A percentile compares a stretch with the other conserved stretches of the same genome.
Conservation (phyloP, 2,888 invertebrate species). For the Thymelicus acteon region DNA sequence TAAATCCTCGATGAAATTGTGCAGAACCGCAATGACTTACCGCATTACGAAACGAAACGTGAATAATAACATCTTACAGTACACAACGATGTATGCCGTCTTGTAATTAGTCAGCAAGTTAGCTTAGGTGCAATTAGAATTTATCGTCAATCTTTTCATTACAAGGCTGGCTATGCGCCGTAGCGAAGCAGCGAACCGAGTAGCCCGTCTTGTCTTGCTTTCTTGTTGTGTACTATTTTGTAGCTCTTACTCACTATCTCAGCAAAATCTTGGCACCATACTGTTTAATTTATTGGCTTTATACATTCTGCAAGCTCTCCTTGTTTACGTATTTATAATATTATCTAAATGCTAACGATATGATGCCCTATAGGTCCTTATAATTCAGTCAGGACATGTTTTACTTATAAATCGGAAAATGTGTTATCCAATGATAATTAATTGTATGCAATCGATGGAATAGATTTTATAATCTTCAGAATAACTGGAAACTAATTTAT, state of each 20-base stretch:
- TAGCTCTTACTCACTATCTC: slow-evolving; percentile 57
- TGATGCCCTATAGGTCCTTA: slow-evolving; percentile 26
- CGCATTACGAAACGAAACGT: slow-evolving; percentile 52
- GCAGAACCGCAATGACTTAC: slow-evolving; percentile 64
- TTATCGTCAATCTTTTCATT: slow-evolving; percentile 72
- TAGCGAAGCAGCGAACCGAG: slow-evolving; percentile 57
- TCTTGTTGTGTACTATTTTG: slow-evolving; percentile 54
- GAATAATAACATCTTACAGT: slow-evolving; percentile 48
- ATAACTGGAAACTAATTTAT: too few relatives aligned
- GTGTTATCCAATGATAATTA: too few relatives aligned
- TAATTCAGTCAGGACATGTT: slow-evolving; percentile 23
- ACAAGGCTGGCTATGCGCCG: slow-evolving; percentile 61
- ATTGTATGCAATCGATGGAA: too few relatives aligned
- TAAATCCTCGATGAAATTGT: slow-evolving; percentile 63
- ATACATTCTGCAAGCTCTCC: slow-evolving; percentile 34
- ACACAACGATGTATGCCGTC: slow-evolving; percentile 41
- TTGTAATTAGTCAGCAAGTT: slow-evolving; percentile 63
- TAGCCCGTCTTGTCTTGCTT: slow-evolving; percentile 67
- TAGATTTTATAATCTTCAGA: too few relatives aligned
- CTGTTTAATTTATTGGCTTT: slow-evolving; percentile 56
- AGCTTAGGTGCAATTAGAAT: slow-evolving; percentile 70
- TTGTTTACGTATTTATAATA: slow-evolving; percentile 32
- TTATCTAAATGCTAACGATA: slow-evolving; percentile 37
- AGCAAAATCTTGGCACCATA: slow-evolving; percentile 61
- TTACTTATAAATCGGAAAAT: slow-evolving; percentile 10